These are phyloP conservation scores for Pararge aegeria DNA, from an alignment of 1,140 invertebrate genomes.

Conservation along the genomic window DNA sequence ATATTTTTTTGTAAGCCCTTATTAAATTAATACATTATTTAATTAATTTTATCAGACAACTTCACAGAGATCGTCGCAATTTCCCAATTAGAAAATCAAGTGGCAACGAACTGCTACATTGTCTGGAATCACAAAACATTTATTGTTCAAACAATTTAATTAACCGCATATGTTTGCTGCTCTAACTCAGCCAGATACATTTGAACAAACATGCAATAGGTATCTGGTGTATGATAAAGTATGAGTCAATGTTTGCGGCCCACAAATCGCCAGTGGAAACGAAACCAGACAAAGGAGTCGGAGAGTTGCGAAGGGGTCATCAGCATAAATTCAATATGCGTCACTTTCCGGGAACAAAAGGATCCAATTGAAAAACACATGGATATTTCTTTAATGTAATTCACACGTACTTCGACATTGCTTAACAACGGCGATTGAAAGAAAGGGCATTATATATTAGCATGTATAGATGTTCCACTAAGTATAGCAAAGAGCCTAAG, in stretches of 20 bases:
- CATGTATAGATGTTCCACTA: too few relatives aligned
- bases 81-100: neutral
- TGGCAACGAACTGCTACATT: neutral
- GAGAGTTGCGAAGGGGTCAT: conserved; percentile 52
- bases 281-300: conserved; percentile 60
- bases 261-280: conserved; percentile 57
- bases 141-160: neutral
- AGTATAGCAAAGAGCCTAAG: too few relatives aligned
- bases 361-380: neutral
- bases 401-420: too few relatives aligned
- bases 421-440: too few relatives aligned
- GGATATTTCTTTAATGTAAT: too few relatives aligned
- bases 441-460: too few relatives aligned
- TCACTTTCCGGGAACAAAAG: conserved; percentile 51
- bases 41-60: too few relatives aligned
- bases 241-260: conserved; percentile 62
- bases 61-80: too few relatives aligned
- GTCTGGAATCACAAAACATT: neutral
- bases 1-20: too few relatives aligned
- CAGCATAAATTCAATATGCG: conserved; percentile 48
- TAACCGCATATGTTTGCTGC: conserved; percentile 8
- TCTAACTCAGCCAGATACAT: conserved; percentile 33
- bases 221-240: conserved; percentile 52
- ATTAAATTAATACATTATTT: too few relatives aligned
- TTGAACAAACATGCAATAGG: conserved; percentile 31